These are phyloP conservation scores for Dryomyza anilis DNA, from an alignment of 2,888 invertebrate species.

Conservation along the genomic window DNA sequence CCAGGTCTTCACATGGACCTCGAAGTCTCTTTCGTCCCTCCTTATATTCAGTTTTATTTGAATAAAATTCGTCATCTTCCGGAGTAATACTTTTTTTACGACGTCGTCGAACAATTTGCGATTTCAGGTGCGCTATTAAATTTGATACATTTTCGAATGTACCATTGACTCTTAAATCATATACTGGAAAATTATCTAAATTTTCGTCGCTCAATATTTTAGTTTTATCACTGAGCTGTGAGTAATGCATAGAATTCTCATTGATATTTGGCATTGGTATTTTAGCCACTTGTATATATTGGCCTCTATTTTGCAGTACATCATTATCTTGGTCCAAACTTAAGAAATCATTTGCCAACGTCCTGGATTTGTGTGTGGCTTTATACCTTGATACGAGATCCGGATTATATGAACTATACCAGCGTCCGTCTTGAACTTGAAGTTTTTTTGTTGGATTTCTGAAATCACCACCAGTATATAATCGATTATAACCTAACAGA, in stretches of 20 bases:
- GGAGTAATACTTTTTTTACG: slow-evolving; percentile 44
- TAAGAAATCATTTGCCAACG: no score
- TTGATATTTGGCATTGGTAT: slow-evolving; percentile 48
- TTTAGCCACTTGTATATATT: slow-evolving; percentile 22
- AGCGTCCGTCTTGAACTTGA: slow-evolving; percentile 46
- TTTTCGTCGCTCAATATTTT: no score
- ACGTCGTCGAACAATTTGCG: slow-evolving; percentile 51
- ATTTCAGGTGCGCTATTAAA: slow-evolving; percentile 52
- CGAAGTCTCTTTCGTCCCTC: no score
- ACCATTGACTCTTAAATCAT: slow-evolving; percentile 26
- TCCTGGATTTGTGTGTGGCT: no score
- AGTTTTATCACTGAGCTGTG: no score
- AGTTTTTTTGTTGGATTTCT: slow-evolving; percentile 41
- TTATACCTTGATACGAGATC: no score
- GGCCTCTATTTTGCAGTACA: slow-evolving; percentile 22
- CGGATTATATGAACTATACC: slow-evolving; percentile 46
- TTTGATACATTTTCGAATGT: slow-evolving; percentile 25
- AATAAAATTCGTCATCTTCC: slow-evolving; percentile 46
- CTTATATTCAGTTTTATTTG: no score
- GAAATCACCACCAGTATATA: slow-evolving; percentile 34
- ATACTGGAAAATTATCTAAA: slow-evolving; percentile 28
- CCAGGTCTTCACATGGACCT: slow-evolving; percentile 69
- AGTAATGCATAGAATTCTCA: slow-evolving; percentile 37
- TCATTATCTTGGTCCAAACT: no score
- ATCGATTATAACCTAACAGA: slow-evolving; percentile 46